Conservation (phyloP, 2,888 invertebrate species). For the Leptothorax acervorum region DNA sequence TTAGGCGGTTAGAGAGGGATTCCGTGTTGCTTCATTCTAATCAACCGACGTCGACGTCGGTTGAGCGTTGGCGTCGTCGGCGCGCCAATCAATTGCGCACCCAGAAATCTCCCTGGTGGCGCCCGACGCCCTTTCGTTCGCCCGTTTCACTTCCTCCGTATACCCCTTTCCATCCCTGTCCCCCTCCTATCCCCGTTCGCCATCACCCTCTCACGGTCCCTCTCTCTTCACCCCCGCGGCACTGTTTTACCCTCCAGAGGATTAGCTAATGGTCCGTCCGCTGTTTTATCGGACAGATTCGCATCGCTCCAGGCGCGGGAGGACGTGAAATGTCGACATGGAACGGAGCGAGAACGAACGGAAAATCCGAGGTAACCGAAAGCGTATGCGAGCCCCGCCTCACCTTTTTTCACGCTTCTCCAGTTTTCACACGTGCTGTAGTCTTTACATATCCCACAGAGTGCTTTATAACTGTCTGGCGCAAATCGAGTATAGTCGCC, state of each 20-base stretch:
- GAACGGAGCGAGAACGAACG: constrained; percentile 58
- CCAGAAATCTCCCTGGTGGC: constrained; percentile 79
- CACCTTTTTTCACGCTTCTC: constrained; percentile 39
- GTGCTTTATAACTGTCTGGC: constrained; percentile 45
- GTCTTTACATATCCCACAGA: constrained; percentile 54
- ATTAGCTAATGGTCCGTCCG: constrained; percentile 84
- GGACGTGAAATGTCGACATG: constrained; percentile 71
- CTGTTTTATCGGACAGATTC: constrained; percentile 84
- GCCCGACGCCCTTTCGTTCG: constrained; percentile 65
- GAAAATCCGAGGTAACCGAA: constrained; percentile 67
- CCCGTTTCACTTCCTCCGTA: constrained; percentile 62
- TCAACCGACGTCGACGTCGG: constrained; percentile 81
- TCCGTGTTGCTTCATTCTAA: constrained; percentile 85
- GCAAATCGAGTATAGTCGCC: not conserved
- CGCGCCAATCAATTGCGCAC: constrained; percentile 84
- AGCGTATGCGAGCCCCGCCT: constrained; percentile 44
- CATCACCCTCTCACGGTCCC: constrained; percentile 48
- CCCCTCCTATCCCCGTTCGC: constrained; percentile 43
- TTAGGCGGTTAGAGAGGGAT: constrained; percentile 85
- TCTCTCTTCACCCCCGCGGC: constrained; percentile 64
- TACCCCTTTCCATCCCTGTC: constrained; percentile 52
- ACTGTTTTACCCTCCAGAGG: constrained; percentile 81
- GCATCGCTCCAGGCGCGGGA: constrained; percentile 75
- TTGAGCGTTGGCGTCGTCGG: constrained; percentile 72
- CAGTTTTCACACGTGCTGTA: constrained; percentile 48